phyloP scores from a whole-genome alignment of 1,140 invertebrate genomes.

The Maconellicoccus hirsutus region DNA sequence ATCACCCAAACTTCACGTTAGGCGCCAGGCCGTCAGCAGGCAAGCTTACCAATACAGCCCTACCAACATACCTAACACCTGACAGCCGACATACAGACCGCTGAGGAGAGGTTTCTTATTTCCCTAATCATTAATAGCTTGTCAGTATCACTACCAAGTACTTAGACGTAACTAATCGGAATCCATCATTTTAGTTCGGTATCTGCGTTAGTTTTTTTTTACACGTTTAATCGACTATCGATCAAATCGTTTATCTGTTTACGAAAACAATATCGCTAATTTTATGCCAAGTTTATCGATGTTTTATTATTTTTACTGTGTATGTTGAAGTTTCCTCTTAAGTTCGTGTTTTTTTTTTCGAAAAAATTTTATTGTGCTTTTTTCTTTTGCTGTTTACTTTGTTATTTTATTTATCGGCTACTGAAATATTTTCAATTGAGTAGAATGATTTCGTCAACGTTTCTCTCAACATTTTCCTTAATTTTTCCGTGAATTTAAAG shows the following conservation, averaged over 20 bases:
- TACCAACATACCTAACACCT: constrained; percentile 7
- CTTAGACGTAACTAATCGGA: neutral
- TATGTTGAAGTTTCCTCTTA: neutral
- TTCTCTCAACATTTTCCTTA: neutral
- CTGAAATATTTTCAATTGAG: neutral
- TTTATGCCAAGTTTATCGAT: no score
- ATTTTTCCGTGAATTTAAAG: neutral
- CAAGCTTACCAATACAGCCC: constrained; percentile 9
- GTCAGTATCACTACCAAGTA: constrained; percentile 7
- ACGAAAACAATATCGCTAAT: neutral
- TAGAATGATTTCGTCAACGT: neutral
- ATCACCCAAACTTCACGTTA: constrained; percentile 12
- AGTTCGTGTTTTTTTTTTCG: neutral
- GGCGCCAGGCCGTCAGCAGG: constrained; percentile 14
- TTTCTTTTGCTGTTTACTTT: neutral
- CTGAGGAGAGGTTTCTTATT: constrained; percentile 7
- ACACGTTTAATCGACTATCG: neutral
- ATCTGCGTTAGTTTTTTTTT: no score
- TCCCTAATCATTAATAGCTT: constrained; percentile 5
- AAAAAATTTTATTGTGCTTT: neutral
- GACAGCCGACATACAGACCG: neutral
- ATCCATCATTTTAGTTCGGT: neutral
- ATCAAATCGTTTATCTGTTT: neutral
- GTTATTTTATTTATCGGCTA: neutral
- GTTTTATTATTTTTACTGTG: neutral